Evolutionary conservation across 2,113 vertebrate species (phyloP), one percentile per base, ranked within the genome.

Genomic region (Caranx ignobilis): DNA sequence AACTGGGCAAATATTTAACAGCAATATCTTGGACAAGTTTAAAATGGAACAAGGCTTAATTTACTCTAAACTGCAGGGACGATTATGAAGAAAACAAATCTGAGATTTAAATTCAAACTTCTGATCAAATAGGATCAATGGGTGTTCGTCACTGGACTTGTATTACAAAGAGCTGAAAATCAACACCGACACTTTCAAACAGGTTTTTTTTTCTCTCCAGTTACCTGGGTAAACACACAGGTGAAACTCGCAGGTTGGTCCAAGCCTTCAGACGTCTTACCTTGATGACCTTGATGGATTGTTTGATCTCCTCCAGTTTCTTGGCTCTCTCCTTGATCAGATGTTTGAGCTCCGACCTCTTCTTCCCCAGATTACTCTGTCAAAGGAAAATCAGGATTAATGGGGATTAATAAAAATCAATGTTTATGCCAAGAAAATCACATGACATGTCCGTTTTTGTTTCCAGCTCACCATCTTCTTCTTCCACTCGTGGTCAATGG

Each of bases 241-340:
- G 10, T 19, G 48, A 8, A 18, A 48, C 18, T 26, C 26, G 26
- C 26, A 26, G 26, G 5, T 6, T 18, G 47, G 16, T 13, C 18
- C 15, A 34, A 66, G 11, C 12, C 34, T 6, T 11, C 12, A 3
- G 43, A 4, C 3, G 6, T 50, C 92, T 91, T 73, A 95, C 95
- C 88, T 95, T 95, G 68, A 96, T 93, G 60, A 94, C 92, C 81
- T 91, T 94, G 57, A 95, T 95, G 78, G 95, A 94, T 56, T 95
- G 93, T 73, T 95, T 95, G 77, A 96, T 91, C 63, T 96, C 95
- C 0, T 95, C 95, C 75, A 95, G 92, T 54, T 95, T 95, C 87
- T 95, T 95, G 37, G 83, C 54, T 64, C 95, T 82, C 81, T 96
- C 95, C 73, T 95, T 95, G 82, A 96, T 95, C 81, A 95, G 41